Evolutionary conservation across 2,797 vertebrate species (phyloP).

Genomic region (Platalea minor): DNA sequence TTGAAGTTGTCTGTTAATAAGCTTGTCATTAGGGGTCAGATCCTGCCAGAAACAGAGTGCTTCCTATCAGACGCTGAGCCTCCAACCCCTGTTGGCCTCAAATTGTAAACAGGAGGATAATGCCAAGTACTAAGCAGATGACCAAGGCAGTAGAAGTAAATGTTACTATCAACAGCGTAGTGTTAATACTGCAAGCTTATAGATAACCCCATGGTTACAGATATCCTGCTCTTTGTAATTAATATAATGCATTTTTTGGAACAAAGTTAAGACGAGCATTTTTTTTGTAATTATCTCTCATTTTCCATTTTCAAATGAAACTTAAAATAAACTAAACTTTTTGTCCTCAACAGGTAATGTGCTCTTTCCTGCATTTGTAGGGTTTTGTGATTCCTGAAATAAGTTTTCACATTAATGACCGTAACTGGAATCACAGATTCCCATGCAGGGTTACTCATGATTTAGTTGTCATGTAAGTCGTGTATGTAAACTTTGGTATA

Average conservation of each 20-base stretch:
- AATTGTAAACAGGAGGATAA: not conserved
- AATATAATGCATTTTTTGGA: not conserved
- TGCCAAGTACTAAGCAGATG: not conserved
- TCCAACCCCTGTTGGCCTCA: not conserved
- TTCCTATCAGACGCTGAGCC: not conserved
- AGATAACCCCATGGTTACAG: not conserved
- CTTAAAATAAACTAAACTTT: not conserved
- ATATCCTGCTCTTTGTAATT: not conserved
- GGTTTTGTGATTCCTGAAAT: not conserved
- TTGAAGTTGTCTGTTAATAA: not conserved
- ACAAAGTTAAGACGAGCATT: not conserved
- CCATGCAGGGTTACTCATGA: not conserved
- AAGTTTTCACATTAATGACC: not conserved
- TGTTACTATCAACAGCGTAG: not conserved
- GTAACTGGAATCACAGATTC: not conserved
- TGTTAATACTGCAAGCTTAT: not conserved
- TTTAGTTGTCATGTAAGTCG: not conserved
- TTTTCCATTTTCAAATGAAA: not conserved
- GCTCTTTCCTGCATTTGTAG: not conserved
- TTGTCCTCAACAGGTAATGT: not conserved
- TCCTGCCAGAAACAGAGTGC: not conserved
- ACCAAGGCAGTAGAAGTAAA: not conserved
- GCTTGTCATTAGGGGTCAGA: not conserved
- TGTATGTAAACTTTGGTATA: not conserved
- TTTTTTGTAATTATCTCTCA: not conserved